A percentile compares a stretch with the other conserved stretches of the same genome.
These are phyloP conservation scores for Myripristis murdjan DNA, from an alignment of 2,797 vertebrate genomes.

Conservation along the genomic window DNA sequence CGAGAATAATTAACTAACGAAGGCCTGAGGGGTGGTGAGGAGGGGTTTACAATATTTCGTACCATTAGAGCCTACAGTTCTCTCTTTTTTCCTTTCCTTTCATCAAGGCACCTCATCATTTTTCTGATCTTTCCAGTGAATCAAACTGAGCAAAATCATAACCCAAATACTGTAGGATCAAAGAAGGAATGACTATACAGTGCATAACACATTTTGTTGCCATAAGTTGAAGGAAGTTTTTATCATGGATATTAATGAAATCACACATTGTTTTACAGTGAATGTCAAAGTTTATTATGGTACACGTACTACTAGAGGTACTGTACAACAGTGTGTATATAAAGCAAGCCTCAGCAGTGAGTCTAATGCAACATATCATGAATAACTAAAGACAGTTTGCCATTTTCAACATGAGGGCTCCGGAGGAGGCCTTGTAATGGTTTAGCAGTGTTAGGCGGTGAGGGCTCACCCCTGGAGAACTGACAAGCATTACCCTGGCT, in stretches of 20 bases:
- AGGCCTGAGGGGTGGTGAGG: conserved; percentile 57
- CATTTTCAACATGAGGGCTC: conserved; percentile 58
- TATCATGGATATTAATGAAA: conserved; percentile 43
- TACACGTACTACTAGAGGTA: conserved; percentile 9
- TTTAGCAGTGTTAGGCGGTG: conserved; percentile 54
- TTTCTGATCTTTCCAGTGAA: conserved; percentile 21
- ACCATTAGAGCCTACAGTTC: conserved; percentile 29
- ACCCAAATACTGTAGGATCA: background rate
- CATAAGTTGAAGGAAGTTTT: conserved; percentile 23
- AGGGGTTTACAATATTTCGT: conserved; percentile 22
- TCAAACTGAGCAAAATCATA: conserved; percentile 7
- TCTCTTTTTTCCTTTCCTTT: conserved; percentile 29
- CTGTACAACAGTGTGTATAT: conserved; percentile 36
- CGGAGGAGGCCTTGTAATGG: conserved; percentile 62
- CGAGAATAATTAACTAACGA: conserved; percentile 77
- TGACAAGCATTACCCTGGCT: conserved; percentile 57
- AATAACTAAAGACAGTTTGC: conserved; percentile 78
- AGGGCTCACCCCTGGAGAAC: conserved; percentile 68
- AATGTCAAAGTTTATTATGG: conserved; percentile 4
- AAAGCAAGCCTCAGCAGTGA: conserved; percentile 41
- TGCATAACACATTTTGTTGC: conserved; percentile 1
- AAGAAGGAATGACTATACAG: conserved; percentile 1
- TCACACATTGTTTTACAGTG: conserved; percentile 31
- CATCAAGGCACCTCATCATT: conserved; percentile 28
- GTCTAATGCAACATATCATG: conserved; percentile 74